Base-by-base conservation (phyloP, 2,113 vertebrate genomes). In the Apteryx owenii region DNA sequence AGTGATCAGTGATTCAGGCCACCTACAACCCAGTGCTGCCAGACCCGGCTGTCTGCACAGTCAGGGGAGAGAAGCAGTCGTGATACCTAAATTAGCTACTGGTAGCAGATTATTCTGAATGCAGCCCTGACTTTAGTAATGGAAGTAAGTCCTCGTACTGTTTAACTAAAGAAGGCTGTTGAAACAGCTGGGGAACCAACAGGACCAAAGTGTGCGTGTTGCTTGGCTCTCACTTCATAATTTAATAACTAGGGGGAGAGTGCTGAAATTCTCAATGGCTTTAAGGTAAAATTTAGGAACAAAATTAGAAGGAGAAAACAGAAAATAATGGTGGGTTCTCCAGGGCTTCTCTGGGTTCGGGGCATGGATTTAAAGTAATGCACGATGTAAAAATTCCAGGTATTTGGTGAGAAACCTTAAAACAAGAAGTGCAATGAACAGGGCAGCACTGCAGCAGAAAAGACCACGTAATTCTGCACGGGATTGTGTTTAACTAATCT, bases 1-100 rank as follows among this genome's bases (percentile, higher is more conserved):
- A 97, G 88, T 84, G 95, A 94, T 97, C 96, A 97, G 93, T 97
- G 96, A 97, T 96, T 96, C 96, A 97, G 97, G 97, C 95, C 96
- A 97, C 97, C 95, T 97, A 95, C 96, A 95, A 97, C 70, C 88
- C 88, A 91, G 82, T 0, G 0, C 90, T 96, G 96, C 96, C 96
- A 97, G 96, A 97, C 96, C 96, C 38, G 93, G 92, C 92, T 97
- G 96, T 95, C 95, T 96, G 85, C 64, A 73, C 95, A 89, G 91
- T 94, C 85, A 93, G 62, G 82, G 88, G 71, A 96, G 68, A 93
- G 88, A 83, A 96, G 92, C 93, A 96, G 81, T 90, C 46, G 15
- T 73, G 79, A 50, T 90, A 95, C 82, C 68, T 91, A 93, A 97
- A 93, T 97, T 94, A 95, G 93, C 76, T 96, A 7, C 85, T 93